phyloP scores from a whole-genome alignment of 2,113 vertebrate genomes.

The Paramormyrops kingsleyae region DNA sequence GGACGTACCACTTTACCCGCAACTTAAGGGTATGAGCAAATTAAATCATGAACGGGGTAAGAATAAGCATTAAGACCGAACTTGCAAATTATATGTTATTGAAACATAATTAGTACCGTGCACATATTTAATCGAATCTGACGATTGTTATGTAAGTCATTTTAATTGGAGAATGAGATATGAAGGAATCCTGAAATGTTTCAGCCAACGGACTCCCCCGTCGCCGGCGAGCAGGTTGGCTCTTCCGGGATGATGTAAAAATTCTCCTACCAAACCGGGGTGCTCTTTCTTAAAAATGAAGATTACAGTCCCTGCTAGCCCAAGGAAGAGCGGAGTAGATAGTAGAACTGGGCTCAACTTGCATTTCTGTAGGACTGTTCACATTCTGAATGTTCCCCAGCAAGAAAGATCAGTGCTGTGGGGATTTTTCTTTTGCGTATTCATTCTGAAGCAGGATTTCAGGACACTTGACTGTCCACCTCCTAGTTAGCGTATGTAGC shows the following conservation, averaged over 20 bases:
- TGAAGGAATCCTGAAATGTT: neutral
- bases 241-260: conserved; percentile 37
- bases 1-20: conserved; percentile 35
- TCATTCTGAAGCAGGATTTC: conserved; percentile 55
- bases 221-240: conserved; percentile 33
- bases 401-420: conserved; percentile 36
- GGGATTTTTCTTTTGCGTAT: conserved; percentile 22
- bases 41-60: conserved; percentile 30
- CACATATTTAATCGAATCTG: too few relatives aligned
- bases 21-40: conserved; percentile 16
- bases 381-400: conserved; percentile 39
- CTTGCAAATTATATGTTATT: neutral
- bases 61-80: neutral
- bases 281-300: conserved; percentile 51
- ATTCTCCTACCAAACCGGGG: conserved; percentile 32
- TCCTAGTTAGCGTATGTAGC: neutral
- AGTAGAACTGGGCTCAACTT: conserved; percentile 61
- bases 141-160: neutral
- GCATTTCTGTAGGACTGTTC: conserved; percentile 33
- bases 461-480: conserved; percentile 29
- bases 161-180: neutral
- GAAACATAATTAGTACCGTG: neutral
- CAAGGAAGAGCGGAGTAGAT: conserved; percentile 27
- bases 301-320: conserved; percentile 19
- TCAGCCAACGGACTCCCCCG: conserved; percentile 3